phyloP scores from a whole-genome alignment of 1,140 invertebrate species.

The Pseudomyrmex sp. region DNA sequence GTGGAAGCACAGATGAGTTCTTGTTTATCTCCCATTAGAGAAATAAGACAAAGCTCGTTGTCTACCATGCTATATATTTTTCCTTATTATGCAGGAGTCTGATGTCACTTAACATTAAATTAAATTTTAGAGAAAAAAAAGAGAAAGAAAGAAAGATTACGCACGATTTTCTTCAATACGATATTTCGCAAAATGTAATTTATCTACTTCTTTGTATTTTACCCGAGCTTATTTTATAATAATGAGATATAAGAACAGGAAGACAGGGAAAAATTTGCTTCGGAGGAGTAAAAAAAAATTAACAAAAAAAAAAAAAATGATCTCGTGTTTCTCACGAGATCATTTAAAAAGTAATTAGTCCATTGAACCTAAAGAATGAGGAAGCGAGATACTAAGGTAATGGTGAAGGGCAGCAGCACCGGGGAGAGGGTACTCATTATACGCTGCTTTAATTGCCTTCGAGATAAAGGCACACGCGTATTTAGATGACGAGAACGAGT shows the following conservation, averaged over 20 bases:
- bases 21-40: slow-evolving; percentile 57
- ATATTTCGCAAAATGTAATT: not conserved
- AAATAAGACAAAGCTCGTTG: slow-evolving; percentile 34
- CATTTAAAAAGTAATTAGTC: slow-evolving; percentile 75
- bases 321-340: slow-evolving; percentile 14
- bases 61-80: slow-evolving; percentile 33
- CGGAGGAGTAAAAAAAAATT: not conserved
- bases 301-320: not conserved
- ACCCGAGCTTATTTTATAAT: no score
- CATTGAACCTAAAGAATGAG: slow-evolving; percentile 73
- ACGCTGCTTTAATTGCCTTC: slow-evolving; percentile 62
- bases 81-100: not conserved
- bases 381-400: slow-evolving; percentile 14
- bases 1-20: slow-evolving; percentile 47
- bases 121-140: not conserved
- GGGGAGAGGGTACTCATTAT: slow-evolving; percentile 33
- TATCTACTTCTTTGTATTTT: not conserved
- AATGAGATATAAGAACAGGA: no score
- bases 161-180: not conserved
- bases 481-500: slow-evolving; percentile 49
- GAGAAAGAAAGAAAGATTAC: not conserved
- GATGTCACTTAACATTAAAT: slow-evolving; percentile 24
- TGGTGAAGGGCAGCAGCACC: not conserved
- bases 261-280: no score
- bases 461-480: slow-evolving; percentile 55